Evolutionary conservation across 2,113 vertebrate species (phyloP).

Genomic region (Myrmecobius fasciatus): DNA sequence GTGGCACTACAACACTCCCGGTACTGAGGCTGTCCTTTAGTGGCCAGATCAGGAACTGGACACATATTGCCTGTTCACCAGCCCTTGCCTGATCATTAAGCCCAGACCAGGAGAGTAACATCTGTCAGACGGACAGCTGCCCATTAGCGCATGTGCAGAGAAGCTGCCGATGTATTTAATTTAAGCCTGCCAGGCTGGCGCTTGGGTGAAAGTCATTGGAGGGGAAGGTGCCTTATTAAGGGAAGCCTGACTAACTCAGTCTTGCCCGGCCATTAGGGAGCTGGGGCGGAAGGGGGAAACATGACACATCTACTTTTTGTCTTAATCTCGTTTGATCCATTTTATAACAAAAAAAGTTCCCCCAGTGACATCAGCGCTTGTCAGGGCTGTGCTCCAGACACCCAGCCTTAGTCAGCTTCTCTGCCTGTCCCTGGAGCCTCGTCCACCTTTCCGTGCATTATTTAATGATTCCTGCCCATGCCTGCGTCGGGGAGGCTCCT

Average conservation of each 20-base stretch:
- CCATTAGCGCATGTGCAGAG: constrained; percentile 67
- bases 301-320: constrained; percentile 63
- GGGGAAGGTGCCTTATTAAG: constrained; percentile 73
- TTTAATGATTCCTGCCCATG: background rate
- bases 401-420: background rate
- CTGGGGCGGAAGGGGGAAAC: constrained; percentile 21
- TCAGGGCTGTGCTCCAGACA: background rate
- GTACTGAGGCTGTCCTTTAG: background rate
- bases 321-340: constrained; percentile 23
- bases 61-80: background rate
- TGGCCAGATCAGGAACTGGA: background rate
- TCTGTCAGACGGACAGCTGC: constrained; percentile 75
- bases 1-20: background rate
- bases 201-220: constrained; percentile 68
- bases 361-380: background rate
- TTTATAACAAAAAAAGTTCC: background rate
- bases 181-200: constrained; percentile 67
- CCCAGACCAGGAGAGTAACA: constrained; percentile 40
- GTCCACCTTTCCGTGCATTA: background rate
- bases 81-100: constrained; percentile 68
- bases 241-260: constrained; percentile 22
- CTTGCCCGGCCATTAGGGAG: constrained; percentile 51
- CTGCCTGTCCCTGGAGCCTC: background rate
- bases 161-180: constrained; percentile 59
- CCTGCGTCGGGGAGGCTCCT: background rate